These are phyloP conservation scores for Meloidogyne exigua DNA, from an alignment of 1,140 invertebrate species.

Conservation along the genomic window DNA sequence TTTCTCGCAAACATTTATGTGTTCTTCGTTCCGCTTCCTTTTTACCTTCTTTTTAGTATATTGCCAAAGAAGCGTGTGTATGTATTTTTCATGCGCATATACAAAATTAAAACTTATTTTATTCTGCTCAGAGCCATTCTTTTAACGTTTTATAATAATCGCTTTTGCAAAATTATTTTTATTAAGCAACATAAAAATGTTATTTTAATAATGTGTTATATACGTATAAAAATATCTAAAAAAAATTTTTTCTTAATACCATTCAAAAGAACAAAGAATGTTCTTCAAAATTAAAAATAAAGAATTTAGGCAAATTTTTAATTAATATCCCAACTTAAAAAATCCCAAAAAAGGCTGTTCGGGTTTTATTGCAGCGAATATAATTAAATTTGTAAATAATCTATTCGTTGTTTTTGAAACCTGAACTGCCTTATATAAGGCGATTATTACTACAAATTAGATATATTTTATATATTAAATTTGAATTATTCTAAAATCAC, in stretches of 20 bases:
- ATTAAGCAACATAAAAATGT: neutral
- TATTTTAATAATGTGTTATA: neutral
- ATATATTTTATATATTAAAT: too few relatives aligned
- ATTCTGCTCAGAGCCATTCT: neutral
- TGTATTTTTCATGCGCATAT: neutral
- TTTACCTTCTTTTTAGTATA: neutral
- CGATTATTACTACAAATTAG: neutral
- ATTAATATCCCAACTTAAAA: neutral
- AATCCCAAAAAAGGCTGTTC: neutral
- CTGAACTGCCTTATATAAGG: slow-evolving; percentile 3
- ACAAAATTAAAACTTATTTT: neutral
- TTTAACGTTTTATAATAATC: neutral
- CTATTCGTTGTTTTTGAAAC: slow-evolving; percentile 5
- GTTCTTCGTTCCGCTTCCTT: slow-evolving; percentile 3
- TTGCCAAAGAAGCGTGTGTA: neutral
- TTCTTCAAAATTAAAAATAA: too few relatives aligned
- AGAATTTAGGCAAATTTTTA: too few relatives aligned
- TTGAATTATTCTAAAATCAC: too few relatives aligned
- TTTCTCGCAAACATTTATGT: neutral
- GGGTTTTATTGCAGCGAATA: slow-evolving; percentile 1
- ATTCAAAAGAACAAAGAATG: too few relatives aligned
- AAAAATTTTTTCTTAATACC: too few relatives aligned
- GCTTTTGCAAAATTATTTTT: slow-evolving; percentile 2
- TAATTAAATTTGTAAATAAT: neutral
- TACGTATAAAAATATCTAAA: too few relatives aligned